Conservation (phyloP, 1,140 invertebrate species). For the Drosophila sulfurigaster region DNA sequence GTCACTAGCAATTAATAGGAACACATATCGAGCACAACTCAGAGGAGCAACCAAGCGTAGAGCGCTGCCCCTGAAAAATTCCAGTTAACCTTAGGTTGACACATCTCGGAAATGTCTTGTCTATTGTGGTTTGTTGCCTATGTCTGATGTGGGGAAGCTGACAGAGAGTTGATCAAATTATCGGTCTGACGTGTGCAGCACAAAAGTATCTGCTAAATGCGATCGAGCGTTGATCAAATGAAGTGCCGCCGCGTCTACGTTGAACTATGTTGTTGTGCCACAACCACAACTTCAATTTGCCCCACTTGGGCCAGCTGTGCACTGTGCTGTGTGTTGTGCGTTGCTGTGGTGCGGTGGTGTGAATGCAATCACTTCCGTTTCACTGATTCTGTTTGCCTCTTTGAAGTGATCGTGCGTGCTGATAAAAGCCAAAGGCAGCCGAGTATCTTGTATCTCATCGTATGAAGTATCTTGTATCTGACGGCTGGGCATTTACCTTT, state of each 20-base stretch:
- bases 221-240: slow-evolving; percentile 57
- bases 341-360: slow-evolving; percentile 39
- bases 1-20: slow-evolving; percentile 52
- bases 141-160: slow-evolving; percentile 30
- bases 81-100: slow-evolving; percentile 74
- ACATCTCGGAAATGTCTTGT: slow-evolving; percentile 43
- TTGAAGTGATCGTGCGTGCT: slow-evolving; percentile 81
- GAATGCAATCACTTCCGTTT: slow-evolving; percentile 81
- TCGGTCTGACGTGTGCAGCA: slow-evolving; percentile 51
- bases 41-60: slow-evolving; percentile 6
- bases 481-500: slow-evolving; percentile 51
- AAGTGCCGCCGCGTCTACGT: slow-evolving; percentile 52
- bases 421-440: slow-evolving; percentile 66
- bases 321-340: not conserved
- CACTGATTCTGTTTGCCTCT: slow-evolving; percentile 60
- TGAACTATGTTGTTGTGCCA: not conserved
- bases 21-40: slow-evolving; percentile 30
- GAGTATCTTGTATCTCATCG: slow-evolving; percentile 44
- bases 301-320: slow-evolving; percentile 39
- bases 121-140: slow-evolving; percentile 17
- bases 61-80: slow-evolving; percentile 34
- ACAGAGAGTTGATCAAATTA: slow-evolving; percentile 70
- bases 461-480: slow-evolving; percentile 45
- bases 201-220: slow-evolving; percentile 54
- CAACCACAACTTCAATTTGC: slow-evolving; percentile 55